Evolutionary conservation across 2,888 invertebrate genomes (phyloP).

Genomic region (Harmothoe impar): DNA sequence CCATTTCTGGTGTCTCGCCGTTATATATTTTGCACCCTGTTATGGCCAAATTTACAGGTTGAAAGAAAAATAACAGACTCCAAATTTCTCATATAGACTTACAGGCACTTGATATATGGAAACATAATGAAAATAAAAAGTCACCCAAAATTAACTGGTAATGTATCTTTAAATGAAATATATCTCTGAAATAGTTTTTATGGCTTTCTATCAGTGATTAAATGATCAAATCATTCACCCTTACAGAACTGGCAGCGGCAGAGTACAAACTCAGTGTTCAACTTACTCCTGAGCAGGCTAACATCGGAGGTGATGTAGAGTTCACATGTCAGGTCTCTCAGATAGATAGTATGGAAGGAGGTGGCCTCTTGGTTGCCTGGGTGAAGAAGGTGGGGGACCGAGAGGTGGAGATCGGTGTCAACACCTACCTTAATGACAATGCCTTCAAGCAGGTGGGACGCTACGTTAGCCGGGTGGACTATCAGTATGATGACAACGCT

Average conservation of each 20-base stretch:
- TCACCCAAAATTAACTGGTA: too few relatives aligned
- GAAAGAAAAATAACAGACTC: too few relatives aligned
- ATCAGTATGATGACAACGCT: constrained; percentile 42
- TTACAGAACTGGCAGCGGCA: constrained; percentile 12
- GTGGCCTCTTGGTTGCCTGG: constrained; percentile 64
- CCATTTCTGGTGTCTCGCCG: too few relatives aligned
- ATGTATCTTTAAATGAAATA: too few relatives aligned
- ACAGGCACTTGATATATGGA: too few relatives aligned
- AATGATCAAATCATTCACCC: background rate
- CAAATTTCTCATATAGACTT: too few relatives aligned
- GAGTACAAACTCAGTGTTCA: constrained; percentile 39
- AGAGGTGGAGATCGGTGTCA: constrained; percentile 68
- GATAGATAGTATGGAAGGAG: background rate
- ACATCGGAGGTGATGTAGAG: constrained; percentile 58
- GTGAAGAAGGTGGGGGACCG: constrained; percentile 56
- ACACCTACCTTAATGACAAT: constrained; percentile 65
- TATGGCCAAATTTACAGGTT: too few relatives aligned
- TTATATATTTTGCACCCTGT: too few relatives aligned
- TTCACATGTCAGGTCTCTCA: constrained; percentile 66
- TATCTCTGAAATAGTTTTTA: too few relatives aligned
- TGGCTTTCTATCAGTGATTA: background rate
- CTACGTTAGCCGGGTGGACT: constrained; percentile 35
- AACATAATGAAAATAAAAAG: too few relatives aligned
- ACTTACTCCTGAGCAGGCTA: background rate
- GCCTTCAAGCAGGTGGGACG: constrained; percentile 65